These are phyloP conservation scores for Ommatoiulus sabulosus DNA, from an alignment of 2,888 invertebrate species.

Conservation along the genomic window DNA sequence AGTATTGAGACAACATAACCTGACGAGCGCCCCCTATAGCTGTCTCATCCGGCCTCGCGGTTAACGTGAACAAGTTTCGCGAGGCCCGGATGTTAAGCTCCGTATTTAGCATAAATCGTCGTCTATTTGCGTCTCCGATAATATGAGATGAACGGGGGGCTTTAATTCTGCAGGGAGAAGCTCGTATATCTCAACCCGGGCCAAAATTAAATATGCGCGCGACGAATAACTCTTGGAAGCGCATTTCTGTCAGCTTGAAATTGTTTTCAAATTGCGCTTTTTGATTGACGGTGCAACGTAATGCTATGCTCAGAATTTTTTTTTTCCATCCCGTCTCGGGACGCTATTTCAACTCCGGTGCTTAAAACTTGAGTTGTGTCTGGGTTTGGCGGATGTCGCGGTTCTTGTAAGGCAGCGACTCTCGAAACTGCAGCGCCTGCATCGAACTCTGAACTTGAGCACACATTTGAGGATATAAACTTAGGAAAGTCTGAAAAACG, in stretches of 20 bases:
- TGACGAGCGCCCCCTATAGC: too few species aligned
- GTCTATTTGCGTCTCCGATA: conserved; percentile 4
- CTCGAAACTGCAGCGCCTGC: too few species aligned
- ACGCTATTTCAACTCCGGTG: background rate
- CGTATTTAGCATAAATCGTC: background rate
- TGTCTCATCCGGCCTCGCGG: too few species aligned
- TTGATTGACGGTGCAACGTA: background rate
- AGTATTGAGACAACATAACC: too few species aligned
- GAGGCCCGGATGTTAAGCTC: background rate
- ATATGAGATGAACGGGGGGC: background rate
- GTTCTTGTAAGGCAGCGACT: too few species aligned
- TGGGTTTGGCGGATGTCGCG: too few species aligned
- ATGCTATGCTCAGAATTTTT: background rate
- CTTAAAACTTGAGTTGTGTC: background rate
- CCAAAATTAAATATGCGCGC: conserved; percentile 13
- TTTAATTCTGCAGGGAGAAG: background rate
- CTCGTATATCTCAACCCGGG: background rate
- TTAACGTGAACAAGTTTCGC: background rate
- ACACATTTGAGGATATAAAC: too few species aligned
- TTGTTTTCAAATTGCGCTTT: background rate
- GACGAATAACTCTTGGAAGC: background rate
- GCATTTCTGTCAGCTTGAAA: background rate
- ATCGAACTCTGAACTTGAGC: too few species aligned
- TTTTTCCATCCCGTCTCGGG: background rate
- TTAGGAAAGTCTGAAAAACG: too few species aligned